Evolutionary conservation across 2,797 vertebrate genomes (phyloP).

Genomic region (Catharus ustulatus): DNA sequence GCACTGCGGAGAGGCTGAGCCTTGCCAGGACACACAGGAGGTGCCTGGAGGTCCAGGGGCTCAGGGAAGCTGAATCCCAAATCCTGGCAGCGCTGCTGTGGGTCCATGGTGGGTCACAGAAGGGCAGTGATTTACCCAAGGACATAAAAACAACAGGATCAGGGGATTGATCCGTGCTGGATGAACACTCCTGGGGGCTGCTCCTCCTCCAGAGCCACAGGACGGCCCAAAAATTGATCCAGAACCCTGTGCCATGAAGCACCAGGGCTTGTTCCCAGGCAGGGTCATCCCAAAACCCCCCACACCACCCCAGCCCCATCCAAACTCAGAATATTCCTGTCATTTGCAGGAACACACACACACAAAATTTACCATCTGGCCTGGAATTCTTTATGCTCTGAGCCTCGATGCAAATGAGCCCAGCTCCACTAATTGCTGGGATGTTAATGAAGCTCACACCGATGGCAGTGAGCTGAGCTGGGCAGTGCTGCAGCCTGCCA

Average conservation of each 20-base stretch:
- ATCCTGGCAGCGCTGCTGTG: not conserved
- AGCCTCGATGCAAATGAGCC: constrained; percentile 33
- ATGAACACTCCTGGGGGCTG: not conserved
- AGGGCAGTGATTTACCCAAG: not conserved
- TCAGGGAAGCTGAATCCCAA: not conserved
- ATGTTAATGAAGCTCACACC: not conserved
- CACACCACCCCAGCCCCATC: not conserved
- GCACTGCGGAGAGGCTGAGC: not conserved
- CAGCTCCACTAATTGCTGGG: constrained; percentile 39
- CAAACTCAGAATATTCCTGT: not conserved
- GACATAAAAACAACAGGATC: not conserved
- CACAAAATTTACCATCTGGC: constrained; percentile 48
- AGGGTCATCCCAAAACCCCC: not conserved
- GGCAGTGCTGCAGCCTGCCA: not conserved
- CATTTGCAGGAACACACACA: not conserved
- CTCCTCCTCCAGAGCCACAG: not conserved
- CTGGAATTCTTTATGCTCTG: not conserved
- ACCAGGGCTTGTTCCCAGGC: not conserved
- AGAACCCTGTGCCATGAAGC: not conserved
- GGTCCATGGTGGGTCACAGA: accelerated
- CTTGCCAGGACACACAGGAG: not conserved
- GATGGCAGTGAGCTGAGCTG: not conserved
- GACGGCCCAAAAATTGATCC: not conserved
- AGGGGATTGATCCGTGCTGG: not conserved
- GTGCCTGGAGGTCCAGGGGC: not conserved